Base-by-base conservation (phyloP, 2,888 invertebrate genomes). In the Catocala nupta region DNA sequence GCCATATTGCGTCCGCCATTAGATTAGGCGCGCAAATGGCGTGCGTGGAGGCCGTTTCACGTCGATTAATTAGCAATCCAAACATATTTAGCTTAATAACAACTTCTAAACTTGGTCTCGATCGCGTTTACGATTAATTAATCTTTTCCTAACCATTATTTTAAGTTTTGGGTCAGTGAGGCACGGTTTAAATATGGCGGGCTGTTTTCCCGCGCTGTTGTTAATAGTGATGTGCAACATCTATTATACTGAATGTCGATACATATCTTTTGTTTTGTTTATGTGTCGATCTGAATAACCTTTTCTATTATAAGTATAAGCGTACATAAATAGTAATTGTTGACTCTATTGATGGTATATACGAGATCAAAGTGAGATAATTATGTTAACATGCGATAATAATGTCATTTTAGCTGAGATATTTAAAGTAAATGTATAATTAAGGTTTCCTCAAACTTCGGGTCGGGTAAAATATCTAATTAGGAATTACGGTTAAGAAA, bases 81-180 rank as follows among this genome's bases (percentile, higher is more conserved):
- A 92, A 92, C 90, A 92, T 89, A 91, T 89, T 90, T 87, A 90
- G 87, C 90, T 86, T 90, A 91, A 92, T 91, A 89, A 90, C 88
- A 82, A 86, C 85, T 75, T 81, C 85, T 85, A 81, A 87, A 87
- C 80, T 83, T 80, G 80, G 85, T 80, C 77, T 77, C 77, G 89
- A 89, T 88, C 87, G 81, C 85, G 82, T 85, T 88, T 83, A 83
- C 61, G 59, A 63, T 71, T 88, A 86, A 89, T 88, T 87, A 86
- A 86, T 86, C 81, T 76, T 77, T 82, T 83, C 77, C 77, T 81
- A 78, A 71, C 79, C 76, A 75, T 78, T 74, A 72, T 57, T 73
- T 75, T 66, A 52, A 48, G 61, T 70, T 72, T 70, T 70, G 63
- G 65, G 70, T 68, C 61, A 65, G 68, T 64, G 55, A 43, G 33